Evolutionary conservation across 2,888 invertebrate species (phyloP).

Genomic region (Rhingia campestris): DNA sequence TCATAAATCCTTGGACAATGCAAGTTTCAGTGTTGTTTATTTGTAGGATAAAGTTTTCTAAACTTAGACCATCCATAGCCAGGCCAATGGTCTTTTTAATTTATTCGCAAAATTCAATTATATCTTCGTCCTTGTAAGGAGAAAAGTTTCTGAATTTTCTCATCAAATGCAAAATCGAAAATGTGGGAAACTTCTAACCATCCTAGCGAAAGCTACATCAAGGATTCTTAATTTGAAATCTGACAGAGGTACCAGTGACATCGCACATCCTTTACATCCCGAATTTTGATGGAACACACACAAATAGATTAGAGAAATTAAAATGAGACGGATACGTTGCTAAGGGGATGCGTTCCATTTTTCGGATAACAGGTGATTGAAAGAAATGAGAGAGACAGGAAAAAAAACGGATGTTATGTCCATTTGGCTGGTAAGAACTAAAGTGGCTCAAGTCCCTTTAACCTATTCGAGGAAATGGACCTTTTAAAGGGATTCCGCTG

Average conservation of each 20-base stretch:
- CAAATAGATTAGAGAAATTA: constrained; percentile 65
- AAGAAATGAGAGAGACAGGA: background rate
- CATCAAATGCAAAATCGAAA: background rate
- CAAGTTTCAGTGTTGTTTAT: constrained; percentile 30
- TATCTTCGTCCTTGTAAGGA: background rate
- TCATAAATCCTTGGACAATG: background rate
- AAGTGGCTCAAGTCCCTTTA: constrained; percentile 14
- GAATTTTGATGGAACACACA: background rate
- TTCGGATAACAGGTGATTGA: no score
- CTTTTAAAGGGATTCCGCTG: constrained; percentile 27
- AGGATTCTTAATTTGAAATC: constrained; percentile 21
- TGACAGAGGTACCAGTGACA: constrained; percentile 6
- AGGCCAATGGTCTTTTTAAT: constrained; percentile 22
- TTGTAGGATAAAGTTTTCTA: background rate
- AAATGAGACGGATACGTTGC: constrained; percentile 46
- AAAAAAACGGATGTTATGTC: constrained; percentile 5
- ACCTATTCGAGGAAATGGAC: constrained; percentile 28
- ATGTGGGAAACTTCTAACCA: background rate
- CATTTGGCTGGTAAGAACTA: constrained; percentile 20
- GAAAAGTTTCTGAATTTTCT: constrained; percentile 19
- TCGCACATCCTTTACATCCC: constrained; percentile 30
- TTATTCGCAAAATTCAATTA: constrained; percentile 37
- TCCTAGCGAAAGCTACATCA: background rate
- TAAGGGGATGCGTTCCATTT: constrained; percentile 27
- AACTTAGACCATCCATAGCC: constrained; percentile 6